Base-by-base conservation (phyloP, 1,140 invertebrate species). In the Lucilia sericata region DNA sequence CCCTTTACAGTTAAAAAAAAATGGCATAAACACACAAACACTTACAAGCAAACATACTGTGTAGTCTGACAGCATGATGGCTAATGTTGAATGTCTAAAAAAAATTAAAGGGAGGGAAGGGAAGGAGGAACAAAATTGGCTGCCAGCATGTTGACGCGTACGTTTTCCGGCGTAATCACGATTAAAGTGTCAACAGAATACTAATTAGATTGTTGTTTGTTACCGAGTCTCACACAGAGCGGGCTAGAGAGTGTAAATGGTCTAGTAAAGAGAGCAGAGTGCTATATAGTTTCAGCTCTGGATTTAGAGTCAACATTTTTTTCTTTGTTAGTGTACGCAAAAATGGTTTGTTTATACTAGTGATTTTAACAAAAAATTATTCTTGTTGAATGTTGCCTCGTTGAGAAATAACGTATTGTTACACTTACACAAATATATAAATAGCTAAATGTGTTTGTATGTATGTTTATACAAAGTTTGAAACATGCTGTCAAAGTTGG, bases 121-220 rank as follows among this genome's bases (percentile, higher is more conserved):
- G 75, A 42, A 78, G 36, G 36, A 78, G 70, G 19, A n/a, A 85
- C 86, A 85, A 85, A 88, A 88, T 89, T 88, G 89, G 88, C 88
- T 89, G 88, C 88, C 89, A 88, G 88, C 88, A 88, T 89, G 88
- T 87, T 88, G 86, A 88, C 88, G 86, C 87, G 87, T 85, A 87
- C 83, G 84, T 84, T 84, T 81, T 47, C 88, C 88, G 88, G 88
- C 88, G 88, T 89, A 89, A 89, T 89, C 88, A 89, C 88, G 88
- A 89, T 89, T 89, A 89, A 89, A 89, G 88, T 89, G 88, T 89
- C 88, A 89, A 89, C 88, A 88, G 88, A 88, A 89, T 89, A 89
- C 88, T 89, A 89, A 89, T 89, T 89, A 89, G 88, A 89, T 89
- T 89, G 89, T 89, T 89, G 89, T 89, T 89, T 89, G 76, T 80